phyloP scores from a whole-genome alignment of 2,797 vertebrate genomes.

The Lacerta agilis region DNA sequence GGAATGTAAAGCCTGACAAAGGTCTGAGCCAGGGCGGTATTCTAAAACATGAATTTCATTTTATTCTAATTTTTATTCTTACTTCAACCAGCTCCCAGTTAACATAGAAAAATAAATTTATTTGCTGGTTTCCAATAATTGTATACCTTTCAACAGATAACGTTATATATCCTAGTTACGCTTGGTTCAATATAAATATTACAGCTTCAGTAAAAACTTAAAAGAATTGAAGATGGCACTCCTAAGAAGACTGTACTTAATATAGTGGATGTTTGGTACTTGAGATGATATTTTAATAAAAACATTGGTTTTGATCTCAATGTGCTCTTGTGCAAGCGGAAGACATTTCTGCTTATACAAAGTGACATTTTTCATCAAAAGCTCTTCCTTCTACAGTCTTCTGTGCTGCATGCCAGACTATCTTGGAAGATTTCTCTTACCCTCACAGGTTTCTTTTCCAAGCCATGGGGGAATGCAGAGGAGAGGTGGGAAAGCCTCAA shows the following conservation, averaged over 20 bases:
- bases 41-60: too few relatives aligned
- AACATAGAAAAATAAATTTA: not conserved
- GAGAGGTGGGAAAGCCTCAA: not conserved
- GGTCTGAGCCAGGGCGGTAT: not conserved
- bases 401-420: not conserved
- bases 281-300: not conserved
- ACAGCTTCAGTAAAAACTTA: not conserved
- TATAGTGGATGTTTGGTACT: not conserved
- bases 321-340: not conserved
- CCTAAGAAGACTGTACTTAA: not conserved
- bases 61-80: not conserved
- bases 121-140: not conserved
- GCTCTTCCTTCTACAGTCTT: not conserved
- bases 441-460: not conserved
- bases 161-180: not conserved
- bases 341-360: not conserved
- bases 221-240: not conserved
- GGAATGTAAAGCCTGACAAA: not conserved
- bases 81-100: not conserved
- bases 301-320: not conserved
- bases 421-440: not conserved
- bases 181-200: not conserved
- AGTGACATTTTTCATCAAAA: not conserved
- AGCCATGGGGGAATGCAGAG: not conserved
- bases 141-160: not conserved